Evolutionary conservation across 2,888 invertebrate species (phyloP).

Genomic region (Drosophila meridiana): DNA sequence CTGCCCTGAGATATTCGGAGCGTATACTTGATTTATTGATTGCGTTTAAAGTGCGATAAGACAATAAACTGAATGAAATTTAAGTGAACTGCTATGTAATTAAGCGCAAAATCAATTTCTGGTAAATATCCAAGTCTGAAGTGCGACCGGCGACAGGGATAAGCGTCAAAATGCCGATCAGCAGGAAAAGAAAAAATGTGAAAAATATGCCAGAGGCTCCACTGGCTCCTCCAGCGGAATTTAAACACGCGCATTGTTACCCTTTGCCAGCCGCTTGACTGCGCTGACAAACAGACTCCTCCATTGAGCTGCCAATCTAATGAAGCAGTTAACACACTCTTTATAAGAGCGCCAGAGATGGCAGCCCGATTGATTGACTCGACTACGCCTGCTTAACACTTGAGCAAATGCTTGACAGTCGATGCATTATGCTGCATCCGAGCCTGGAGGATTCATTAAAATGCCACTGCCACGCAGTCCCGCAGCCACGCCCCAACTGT

Average conservation of each 20-base stretch:
- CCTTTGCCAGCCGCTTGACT: not conserved
- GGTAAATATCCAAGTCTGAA: slow-evolving; percentile 20
- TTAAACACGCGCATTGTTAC: too few relatives aligned
- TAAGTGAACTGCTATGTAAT: slow-evolving; percentile 64
- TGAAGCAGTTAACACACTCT: slow-evolving; percentile 8
- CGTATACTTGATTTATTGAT: slow-evolving; percentile 75
- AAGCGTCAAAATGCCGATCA: slow-evolving; percentile 40
- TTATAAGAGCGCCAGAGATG: slow-evolving; percentile 14
- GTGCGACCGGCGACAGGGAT: slow-evolving; percentile 18
- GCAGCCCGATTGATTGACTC: slow-evolving; percentile 50
- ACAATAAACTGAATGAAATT: slow-evolving; percentile 31
- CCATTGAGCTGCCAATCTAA: slow-evolving; percentile 7
- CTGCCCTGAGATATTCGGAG: slow-evolving; percentile 25
- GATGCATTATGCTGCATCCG: slow-evolving; percentile 46
- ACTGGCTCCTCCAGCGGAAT: too few relatives aligned
- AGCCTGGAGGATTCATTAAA: slow-evolving; percentile 49
- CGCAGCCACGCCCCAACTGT: slow-evolving; percentile 44
- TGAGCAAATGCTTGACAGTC: slow-evolving; percentile 5
- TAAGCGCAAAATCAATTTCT: slow-evolving; percentile 50
- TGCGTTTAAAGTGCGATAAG: slow-evolving; percentile 60
- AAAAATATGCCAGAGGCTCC: slow-evolving; percentile 25
- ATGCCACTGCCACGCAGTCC: slow-evolving; percentile 39
- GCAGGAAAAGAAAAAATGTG: slow-evolving; percentile 27
- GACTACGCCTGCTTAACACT: slow-evolving; percentile 20
- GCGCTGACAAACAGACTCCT: not conserved